These are phyloP conservation scores for Caenorhabditis latens DNA, from an alignment of 1,140 invertebrate species.

Conservation along the genomic window DNA sequence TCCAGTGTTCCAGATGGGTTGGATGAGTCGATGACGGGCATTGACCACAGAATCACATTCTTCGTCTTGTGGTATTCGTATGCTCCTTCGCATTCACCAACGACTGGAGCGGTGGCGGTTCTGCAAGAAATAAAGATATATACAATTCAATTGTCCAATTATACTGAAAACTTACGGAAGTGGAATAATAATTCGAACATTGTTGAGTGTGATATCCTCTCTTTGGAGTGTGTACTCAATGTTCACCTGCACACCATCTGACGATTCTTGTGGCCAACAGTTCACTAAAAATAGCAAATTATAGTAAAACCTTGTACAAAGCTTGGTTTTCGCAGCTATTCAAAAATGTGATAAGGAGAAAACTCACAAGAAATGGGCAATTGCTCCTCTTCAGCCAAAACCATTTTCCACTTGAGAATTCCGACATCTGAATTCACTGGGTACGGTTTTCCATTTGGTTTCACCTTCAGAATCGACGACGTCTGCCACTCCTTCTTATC, in stretches of 20 bases:
- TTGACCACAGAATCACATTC: slow-evolving; percentile 87
- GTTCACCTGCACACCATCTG: slow-evolving; percentile 93
- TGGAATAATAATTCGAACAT: slow-evolving; percentile 92
- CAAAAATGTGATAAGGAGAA: neutral
- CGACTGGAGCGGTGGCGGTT: slow-evolving; percentile 83
- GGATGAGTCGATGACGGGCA: slow-evolving; percentile 87
- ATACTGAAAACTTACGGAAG: slow-evolving; percentile 84
- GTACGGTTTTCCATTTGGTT: slow-evolving; percentile 89
- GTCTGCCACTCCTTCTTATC: slow-evolving; percentile 93
- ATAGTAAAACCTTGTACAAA: neutral
- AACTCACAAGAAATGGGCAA: slow-evolving; percentile 72
- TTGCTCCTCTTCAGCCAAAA: slow-evolving; percentile 71
- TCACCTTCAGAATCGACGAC: slow-evolving; percentile 85
- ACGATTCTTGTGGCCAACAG: slow-evolving; percentile 97
- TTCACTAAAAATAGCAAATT: slow-evolving; percentile 84
- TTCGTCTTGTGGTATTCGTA: slow-evolving; percentile 89
- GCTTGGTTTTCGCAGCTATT: no score
- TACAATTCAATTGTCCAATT: neutral
- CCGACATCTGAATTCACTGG: slow-evolving; percentile 95
- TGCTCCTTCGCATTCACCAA: slow-evolving; percentile 93
- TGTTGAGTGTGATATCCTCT: slow-evolving; percentile 86
- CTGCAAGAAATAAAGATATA: slow-evolving; percentile 69
- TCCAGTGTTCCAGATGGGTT: slow-evolving; percentile 87
- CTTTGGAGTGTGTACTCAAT: slow-evolving; percentile 96
- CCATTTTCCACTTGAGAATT: slow-evolving; percentile 93